Evolutionary conservation across 2,888 invertebrate genomes (phyloP).

Genomic region (Drosophila infuscata): DNA sequence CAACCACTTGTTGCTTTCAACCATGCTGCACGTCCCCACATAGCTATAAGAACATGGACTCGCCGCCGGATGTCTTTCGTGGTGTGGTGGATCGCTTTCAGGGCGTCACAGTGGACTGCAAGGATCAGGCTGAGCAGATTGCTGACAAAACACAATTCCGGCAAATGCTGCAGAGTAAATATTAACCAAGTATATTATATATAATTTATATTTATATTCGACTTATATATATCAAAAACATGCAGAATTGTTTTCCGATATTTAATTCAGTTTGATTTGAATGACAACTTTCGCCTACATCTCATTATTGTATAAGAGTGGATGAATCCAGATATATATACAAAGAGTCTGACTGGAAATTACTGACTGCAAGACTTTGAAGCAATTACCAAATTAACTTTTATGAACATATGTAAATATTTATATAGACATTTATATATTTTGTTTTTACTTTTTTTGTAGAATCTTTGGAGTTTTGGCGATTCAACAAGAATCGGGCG

Average conservation of each 20-base stretch:
- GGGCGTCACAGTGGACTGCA: conserved; percentile 89
- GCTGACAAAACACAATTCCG: conserved; percentile 87
- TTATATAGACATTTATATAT: not conserved
- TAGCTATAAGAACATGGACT: conserved; percentile 70
- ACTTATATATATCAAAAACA: not conserved
- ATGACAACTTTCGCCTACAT: too few relatives aligned
- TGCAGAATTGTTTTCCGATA: too few relatives aligned
- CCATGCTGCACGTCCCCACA: not conserved
- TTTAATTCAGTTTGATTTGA: too few relatives aligned
- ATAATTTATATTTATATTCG: not conserved
- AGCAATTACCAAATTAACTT: not conserved
- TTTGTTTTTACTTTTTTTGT: conserved; percentile 39
- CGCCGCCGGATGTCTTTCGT: conserved; percentile 84
- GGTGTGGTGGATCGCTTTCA: conserved; percentile 88
- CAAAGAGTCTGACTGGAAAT: too few relatives aligned
- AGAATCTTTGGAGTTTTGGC: conserved; percentile 91
- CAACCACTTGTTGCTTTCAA: not conserved
- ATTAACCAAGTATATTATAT: too few relatives aligned
- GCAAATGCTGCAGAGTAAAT: conserved; percentile 51
- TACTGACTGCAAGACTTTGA: too few relatives aligned
- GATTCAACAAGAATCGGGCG: conserved; percentile 87
- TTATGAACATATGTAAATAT: not conserved
- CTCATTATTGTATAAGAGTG: too few relatives aligned
- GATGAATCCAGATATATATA: too few relatives aligned
- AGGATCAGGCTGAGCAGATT: conserved; percentile 26